Conservation (phyloP, 2,797 vertebrate species). For the Sebastes taczanowskii region DNA sequence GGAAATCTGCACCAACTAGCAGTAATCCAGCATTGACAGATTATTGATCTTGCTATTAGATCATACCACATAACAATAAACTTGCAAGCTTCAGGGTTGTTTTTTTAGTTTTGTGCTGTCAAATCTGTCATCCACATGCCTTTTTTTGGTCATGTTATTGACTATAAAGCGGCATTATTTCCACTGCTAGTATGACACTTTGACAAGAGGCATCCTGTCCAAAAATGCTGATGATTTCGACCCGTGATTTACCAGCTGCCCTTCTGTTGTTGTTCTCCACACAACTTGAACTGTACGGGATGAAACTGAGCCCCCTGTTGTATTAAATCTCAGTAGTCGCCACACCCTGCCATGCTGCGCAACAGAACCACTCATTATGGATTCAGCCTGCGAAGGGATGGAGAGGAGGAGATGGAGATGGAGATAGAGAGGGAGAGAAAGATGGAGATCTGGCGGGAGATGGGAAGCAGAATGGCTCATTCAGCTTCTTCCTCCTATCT, state of each 20-base stretch:
- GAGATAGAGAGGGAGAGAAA: neutral
- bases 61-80: neutral
- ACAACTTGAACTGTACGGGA: neutral
- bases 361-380: conserved; percentile 54
- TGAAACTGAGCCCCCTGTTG: neutral
- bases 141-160: neutral
- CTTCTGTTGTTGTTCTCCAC: neutral
- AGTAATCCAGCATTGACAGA: neutral
- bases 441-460: conserved; percentile 48
- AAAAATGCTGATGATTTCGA: no score
- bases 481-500: conserved; percentile 21
- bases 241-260: neutral
- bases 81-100: neutral
- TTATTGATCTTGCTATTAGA: neutral
- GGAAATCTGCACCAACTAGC: neutral
- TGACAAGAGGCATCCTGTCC: neutral
- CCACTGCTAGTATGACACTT: neutral
- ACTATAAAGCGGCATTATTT: neutral
- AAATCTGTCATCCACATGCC: neutral
- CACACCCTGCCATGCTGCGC: conserved; percentile 73
- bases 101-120: neutral
- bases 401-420: neutral
- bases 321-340: conserved; percentile 38
- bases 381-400: conserved; percentile 53
- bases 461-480: conserved; percentile 44